Percentiles rank a stretch among this genome's conserved stretches.
Conservation (phyloP, 1,140 invertebrate species). For the Ostrea edulis region DNA sequence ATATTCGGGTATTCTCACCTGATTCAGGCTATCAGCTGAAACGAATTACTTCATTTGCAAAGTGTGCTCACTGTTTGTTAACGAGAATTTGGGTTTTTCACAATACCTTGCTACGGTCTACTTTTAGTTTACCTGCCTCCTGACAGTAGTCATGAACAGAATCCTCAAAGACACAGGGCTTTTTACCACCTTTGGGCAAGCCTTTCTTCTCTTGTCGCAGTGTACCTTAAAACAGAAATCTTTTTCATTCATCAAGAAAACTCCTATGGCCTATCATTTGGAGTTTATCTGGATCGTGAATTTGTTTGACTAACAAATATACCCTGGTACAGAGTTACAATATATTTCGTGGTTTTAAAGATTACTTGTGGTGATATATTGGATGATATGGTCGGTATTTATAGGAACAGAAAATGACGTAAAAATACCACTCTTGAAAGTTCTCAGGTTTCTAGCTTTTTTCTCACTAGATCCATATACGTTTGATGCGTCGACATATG, state of each 20-base stretch:
- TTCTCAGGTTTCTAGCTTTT: not conserved
- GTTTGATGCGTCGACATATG: conserved; percentile 95
- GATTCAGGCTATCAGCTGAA: too few relatives aligned
- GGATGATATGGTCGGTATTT: not conserved
- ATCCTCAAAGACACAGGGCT: conserved; percentile 2
- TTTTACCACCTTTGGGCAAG: not conserved
- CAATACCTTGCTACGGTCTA: too few relatives aligned
- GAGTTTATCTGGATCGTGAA: not conserved
- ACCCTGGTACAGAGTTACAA: not conserved
- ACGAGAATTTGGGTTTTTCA: too few relatives aligned
- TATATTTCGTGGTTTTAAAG: not conserved
- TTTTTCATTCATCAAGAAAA: not conserved
- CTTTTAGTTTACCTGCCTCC: conserved; percentile 41
- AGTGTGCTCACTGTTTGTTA: too few relatives aligned
- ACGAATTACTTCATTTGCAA: too few relatives aligned
- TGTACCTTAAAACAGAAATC: not conserved
- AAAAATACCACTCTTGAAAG: not conserved
- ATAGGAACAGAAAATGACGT: not conserved
- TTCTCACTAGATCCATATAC: conserved; percentile 92
- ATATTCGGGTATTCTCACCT: too few relatives aligned
- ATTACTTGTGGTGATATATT: not conserved
- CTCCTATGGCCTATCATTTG: not conserved
- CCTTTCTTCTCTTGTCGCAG: not conserved
- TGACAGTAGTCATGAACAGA: conserved; percentile 42
- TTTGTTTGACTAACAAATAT: not conserved